A percentile compares a stretch with the other conserved stretches of the same genome.
Evolutionary conservation across 2,888 invertebrate genomes (phyloP).

Genomic region (Temnothorax unifasciatus): DNA sequence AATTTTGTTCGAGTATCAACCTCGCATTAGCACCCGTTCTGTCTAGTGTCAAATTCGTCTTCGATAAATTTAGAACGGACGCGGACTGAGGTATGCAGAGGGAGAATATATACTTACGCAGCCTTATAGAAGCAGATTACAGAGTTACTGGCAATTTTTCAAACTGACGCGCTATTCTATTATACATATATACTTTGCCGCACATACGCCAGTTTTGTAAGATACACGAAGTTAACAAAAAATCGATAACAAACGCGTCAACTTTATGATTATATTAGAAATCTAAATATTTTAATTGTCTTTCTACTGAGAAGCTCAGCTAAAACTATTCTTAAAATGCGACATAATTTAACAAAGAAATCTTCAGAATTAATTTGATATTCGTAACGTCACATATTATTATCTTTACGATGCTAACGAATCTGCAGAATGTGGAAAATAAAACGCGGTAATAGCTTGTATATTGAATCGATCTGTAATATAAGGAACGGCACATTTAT

Average conservation of each 20-base stretch:
- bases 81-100: constrained; percentile 72
- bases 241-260: not conserved
- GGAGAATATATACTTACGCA: constrained; percentile 57
- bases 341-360: not conserved
- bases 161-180: constrained; percentile 67
- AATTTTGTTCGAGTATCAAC: constrained; percentile 78
- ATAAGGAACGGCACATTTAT: not conserved
- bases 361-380: not conserved
- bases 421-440: not conserved
- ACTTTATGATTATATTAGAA: constrained; percentile 27
- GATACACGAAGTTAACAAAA: not conserved
- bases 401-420: not conserved
- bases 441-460: not conserved
- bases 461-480: not conserved
- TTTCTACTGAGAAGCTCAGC: not conserved
- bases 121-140: constrained; percentile 68
- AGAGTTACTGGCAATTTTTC: constrained; percentile 82
- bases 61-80: constrained; percentile 83
- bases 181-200: constrained; percentile 53
- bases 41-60: constrained; percentile 84
- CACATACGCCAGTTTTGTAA: constrained; percentile 3
- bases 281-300: not conserved
- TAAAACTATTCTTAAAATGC: not conserved
- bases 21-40: constrained; percentile 78
- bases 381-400: not conserved